Evolutionary conservation across 2,888 invertebrate genomes (phyloP).

Genomic region (Caenorhabditis afra): DNA sequence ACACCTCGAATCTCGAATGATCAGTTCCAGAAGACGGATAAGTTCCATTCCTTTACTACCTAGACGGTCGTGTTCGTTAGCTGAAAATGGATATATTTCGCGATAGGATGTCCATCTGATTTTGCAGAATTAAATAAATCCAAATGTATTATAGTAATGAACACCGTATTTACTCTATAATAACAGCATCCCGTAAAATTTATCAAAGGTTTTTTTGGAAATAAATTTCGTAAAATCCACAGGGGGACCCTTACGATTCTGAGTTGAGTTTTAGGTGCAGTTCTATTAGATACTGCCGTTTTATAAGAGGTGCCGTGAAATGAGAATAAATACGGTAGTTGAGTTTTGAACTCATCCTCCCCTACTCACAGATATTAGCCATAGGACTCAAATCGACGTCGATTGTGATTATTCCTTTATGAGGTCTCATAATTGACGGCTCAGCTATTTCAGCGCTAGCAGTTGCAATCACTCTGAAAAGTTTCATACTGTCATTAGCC

Average conservation of each 20-base stretch:
- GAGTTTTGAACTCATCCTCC: background rate
- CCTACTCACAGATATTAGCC: slow-evolving; percentile 60
- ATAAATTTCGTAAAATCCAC: no score
- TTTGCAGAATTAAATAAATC: background rate
- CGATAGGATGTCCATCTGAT: background rate
- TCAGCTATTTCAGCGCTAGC: slow-evolving; percentile 66
- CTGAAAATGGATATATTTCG: no score
- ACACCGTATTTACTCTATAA: no score
- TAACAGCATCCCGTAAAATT: no score
- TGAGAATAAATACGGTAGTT: no score
- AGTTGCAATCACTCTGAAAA: slow-evolving; percentile 66
- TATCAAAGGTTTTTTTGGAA: no score
- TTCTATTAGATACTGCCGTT: no score
- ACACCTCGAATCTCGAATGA: slow-evolving; percentile 83
- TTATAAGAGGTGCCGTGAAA: no score
- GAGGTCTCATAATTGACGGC: slow-evolving; percentile 65
- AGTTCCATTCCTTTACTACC: slow-evolving; percentile 84
- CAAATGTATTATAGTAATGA: no score
- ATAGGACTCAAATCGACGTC: slow-evolving; percentile 74
- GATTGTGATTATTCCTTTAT: slow-evolving; percentile 67
- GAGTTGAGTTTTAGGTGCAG: no score
- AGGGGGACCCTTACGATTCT: no score
- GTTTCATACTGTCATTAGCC: background rate
- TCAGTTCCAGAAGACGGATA: slow-evolving; percentile 82
- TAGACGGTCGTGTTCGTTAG: slow-evolving; percentile 68